These are phyloP conservation scores for Colistium nudipinnis DNA, from an alignment of 2,113 vertebrate species.

Conservation along the genomic window DNA sequence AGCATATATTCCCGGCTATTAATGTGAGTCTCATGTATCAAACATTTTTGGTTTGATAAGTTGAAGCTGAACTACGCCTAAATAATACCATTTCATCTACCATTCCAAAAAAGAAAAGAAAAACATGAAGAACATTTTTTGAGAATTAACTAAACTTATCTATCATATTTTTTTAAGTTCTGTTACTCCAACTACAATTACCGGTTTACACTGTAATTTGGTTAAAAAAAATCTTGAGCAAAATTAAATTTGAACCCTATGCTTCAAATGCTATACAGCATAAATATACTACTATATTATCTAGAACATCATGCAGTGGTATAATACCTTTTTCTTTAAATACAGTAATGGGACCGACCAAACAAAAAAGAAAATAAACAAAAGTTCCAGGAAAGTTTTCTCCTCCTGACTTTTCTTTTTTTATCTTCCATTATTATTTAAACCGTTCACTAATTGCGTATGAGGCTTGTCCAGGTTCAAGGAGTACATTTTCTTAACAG, in stretches of 20 bases:
- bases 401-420: not conserved
- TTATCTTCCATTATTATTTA: not conserved
- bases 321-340: not conserved
- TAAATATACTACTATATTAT: no score
- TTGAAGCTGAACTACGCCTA: not conserved
- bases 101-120: not conserved
- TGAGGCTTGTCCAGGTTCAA: conserved; percentile 37
- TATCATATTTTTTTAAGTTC: not conserved
- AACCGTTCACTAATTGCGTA: conserved; percentile 15
- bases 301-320: not conserved
- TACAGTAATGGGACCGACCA: not conserved
- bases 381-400: not conserved
- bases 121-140: no score
- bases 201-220: not conserved
- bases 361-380: no score
- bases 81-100: not conserved
- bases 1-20: conserved; percentile 27
- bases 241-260: not conserved
- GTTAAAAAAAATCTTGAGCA: not conserved
- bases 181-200: no score
- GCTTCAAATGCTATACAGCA: no score
- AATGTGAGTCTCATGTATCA: not conserved
- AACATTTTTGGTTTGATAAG: not conserved
- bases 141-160: not conserved
- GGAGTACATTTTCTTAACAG: conserved; percentile 61